Evolutionary conservation across 2,113 vertebrate genomes (phyloP), one percentile per base, ranked within the genome.

Genomic region (Engystomops pustulosus): DNA sequence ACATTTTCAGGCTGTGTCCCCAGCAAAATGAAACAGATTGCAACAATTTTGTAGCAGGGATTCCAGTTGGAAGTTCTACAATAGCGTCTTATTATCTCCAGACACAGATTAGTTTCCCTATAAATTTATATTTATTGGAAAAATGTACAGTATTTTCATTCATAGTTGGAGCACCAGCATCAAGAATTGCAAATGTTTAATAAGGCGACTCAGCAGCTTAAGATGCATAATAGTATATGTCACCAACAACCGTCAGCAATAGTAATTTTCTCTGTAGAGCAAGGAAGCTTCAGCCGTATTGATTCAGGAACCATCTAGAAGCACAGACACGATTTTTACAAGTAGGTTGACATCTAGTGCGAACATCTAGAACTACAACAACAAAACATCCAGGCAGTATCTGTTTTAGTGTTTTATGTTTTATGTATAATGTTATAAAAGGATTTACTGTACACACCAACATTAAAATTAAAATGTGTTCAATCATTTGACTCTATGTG

Each of bases 341-440:
- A 27, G n/a, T 20, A 55, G 45, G 68, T 27, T 81, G 80, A 71
- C 80, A 81, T 71, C 80, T 81, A 81, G 80, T 81, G 80, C 20
- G 20, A 12, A 58, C 36, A 71, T 41, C 1, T 53, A 34, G 67
- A 55, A 81, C 47, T 71, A 68, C 67, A 79, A 34, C 27, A 41
- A 41, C 14, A 62, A 44, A 32, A 34, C 1, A 4, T 17, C 17
- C 58, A 27, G 58, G 27, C 51, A 58, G 8, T 18, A 49, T 3
- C 18, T 17, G 47, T 1, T 49, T 17, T 49, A 18, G 15, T 49
- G 47, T 18, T 49, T 1, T 49, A 17, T 49, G 17, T 11, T 11
- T 45, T 12, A 45, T 12, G 44, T 45, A 11, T 3, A 12, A n/a
- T n/a, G n/a, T n/a, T n/a, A n/a, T n/a, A n/a, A n/a, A n/a, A n/a